A percentile compares a stretch with the other conserved stretches of the same genome.
Conservation (phyloP, 2,888 invertebrate genomes). For the Drosophila falleni region DNA sequence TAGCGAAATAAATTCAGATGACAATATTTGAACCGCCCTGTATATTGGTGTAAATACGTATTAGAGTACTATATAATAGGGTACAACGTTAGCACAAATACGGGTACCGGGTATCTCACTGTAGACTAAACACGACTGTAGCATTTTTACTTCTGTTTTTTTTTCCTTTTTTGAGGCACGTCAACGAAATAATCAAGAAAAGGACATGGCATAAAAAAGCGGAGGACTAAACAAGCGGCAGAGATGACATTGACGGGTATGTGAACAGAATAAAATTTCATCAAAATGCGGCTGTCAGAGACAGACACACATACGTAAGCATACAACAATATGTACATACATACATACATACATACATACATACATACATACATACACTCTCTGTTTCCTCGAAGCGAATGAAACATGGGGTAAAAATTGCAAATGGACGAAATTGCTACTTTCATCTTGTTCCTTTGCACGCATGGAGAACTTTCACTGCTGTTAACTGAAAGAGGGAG, state of each 20-base stretch:
- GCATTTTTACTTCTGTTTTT: neutral
- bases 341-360: conserved; percentile 10
- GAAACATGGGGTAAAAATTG: conserved; percentile 66
- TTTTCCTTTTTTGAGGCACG: conserved; percentile 52
- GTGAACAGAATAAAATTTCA: conserved; percentile 80
- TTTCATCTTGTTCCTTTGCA: conserved; percentile 75
- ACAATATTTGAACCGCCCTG: no score
- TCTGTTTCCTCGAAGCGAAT: conserved; percentile 6
- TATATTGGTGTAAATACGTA: no score
- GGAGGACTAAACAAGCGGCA: conserved; percentile 68
- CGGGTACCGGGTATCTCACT: neutral
- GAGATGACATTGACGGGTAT: conserved; percentile 82
- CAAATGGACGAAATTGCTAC: conserved; percentile 79
- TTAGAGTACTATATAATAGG: no score
- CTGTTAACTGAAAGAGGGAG: conserved; percentile 21
- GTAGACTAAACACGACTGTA: neutral
- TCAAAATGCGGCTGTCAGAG: conserved; percentile 77
- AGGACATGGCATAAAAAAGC: conserved; percentile 61
- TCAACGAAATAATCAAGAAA: conserved; percentile 82
- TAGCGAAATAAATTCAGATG: no score
- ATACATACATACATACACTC: conserved; percentile 11
- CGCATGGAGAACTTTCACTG: conserved; percentile 77
- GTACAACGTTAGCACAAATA: neutral
- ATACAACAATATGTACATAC: conserved; percentile 10
- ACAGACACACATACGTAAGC: conserved; percentile 48